Conservation (phyloP, 2,888 invertebrate species). For the Trissolcus brochymenae region DNA sequence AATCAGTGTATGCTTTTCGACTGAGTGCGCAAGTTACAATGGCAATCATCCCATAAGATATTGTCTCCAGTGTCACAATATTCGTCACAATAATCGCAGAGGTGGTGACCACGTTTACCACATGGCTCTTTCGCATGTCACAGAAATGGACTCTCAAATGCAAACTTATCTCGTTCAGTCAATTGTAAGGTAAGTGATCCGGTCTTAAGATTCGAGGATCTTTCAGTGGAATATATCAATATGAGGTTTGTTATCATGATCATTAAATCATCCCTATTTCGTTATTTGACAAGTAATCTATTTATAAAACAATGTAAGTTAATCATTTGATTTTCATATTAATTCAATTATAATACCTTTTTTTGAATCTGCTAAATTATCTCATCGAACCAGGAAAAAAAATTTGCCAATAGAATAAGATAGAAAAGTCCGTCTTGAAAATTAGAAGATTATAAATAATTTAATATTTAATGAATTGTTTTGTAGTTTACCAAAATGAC, state of each 20-base stretch:
- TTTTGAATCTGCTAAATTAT: no score
- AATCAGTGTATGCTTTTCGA: slow-evolving; percentile 96
- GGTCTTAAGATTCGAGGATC: slow-evolving; percentile 10
- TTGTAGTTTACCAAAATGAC: no score
- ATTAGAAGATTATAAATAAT: no score
- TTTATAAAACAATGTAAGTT: no score
- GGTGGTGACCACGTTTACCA: slow-evolving; percentile 95
- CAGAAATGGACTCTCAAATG: slow-evolving; percentile 93
- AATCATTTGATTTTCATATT: no score
- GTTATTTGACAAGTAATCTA: background rate
- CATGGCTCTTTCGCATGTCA: slow-evolving; percentile 89
- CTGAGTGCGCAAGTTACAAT: slow-evolving; percentile 97
- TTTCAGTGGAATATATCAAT: slow-evolving; percentile 9
- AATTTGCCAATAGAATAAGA: no score
- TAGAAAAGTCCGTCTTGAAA: no score
- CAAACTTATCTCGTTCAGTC: slow-evolving; percentile 96
- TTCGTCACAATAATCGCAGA: slow-evolving; percentile 90
- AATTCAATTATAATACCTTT: no score
- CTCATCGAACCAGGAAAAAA: no score
- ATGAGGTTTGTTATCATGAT: no score
- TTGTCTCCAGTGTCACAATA: slow-evolving; percentile 92
- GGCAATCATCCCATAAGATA: slow-evolving; percentile 97
- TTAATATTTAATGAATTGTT: no score
- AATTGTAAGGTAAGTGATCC: slow-evolving; percentile 85
- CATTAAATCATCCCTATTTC: background rate